Conservation (phyloP, 2,888 invertebrate genomes). For the Julus scanicus region DNA sequence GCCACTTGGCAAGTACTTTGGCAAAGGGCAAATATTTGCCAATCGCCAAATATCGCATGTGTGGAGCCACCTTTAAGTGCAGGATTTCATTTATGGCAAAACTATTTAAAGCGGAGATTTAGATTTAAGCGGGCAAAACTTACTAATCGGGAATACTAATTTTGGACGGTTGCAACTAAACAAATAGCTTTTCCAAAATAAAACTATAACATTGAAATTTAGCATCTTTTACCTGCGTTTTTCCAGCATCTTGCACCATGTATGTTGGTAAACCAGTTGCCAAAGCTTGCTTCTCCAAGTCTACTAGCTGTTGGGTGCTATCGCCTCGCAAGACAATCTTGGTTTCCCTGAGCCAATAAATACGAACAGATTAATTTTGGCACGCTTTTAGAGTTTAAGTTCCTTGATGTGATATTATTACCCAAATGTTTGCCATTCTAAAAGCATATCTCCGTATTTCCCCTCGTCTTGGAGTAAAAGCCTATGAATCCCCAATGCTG, state of each 20-base stretch:
- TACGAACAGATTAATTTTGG: background rate
- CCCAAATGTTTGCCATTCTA: conserved; percentile 68
- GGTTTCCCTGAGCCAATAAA: conserved; percentile 64
- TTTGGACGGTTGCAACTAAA: too few relatives aligned
- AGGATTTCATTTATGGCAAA: too few relatives aligned
- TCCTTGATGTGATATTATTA: conserved; percentile 57
- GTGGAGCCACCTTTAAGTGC: too few relatives aligned
- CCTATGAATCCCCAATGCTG: conserved; percentile 71
- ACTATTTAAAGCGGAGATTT: too few relatives aligned
- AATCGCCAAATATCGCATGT: too few relatives aligned
- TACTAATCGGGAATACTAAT: too few relatives aligned
- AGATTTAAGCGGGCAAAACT: too few relatives aligned
- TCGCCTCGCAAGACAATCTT: conserved; percentile 68
- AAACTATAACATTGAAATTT: background rate
- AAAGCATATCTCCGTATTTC: conserved; percentile 65
- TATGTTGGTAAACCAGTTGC: conserved; percentile 66
- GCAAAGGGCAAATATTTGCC: too few relatives aligned
- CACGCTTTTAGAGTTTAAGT: background rate
- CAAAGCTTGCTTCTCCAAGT: conserved; percentile 66
- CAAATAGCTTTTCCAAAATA: too few relatives aligned
- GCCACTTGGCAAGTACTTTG: too few relatives aligned
- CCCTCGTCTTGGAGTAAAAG: conserved; percentile 67
- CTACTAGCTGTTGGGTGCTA: conserved; percentile 67
- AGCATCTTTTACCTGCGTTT: conserved; percentile 66
- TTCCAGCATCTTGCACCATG: conserved; percentile 70